Evolutionary conservation across 2,113 vertebrate genomes (phyloP), one percentile per base, ranked within the genome.

Genomic region (Eurypyga helias): DNA sequence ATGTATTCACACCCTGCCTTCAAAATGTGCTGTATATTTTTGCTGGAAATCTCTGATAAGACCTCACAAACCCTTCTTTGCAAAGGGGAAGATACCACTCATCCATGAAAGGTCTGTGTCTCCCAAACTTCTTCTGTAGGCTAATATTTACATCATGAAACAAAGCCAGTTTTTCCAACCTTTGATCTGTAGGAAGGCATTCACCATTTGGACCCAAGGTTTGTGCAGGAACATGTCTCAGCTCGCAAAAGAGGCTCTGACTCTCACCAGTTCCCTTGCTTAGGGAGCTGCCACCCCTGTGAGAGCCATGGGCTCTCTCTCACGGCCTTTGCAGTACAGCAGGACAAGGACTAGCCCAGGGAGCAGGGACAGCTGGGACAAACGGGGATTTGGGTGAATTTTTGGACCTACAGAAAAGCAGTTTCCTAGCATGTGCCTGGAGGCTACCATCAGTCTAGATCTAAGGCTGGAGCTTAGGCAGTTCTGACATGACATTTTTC

Each of bases 61-160:
- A 41, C 25, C 10, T 48, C 55, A 51, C n/a, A 82, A 78, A 62
- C 24, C 1, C 1, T 66, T 3, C 5, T 16, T 87, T 43, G 23
- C 6, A 64, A 67, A 91, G 29, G 9, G 3, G 10, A 38, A 87
- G 93, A 52, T 9, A 18, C 2, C 17, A 8, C 10, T 54, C 7
- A 1, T 7, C 0, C 3, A 2, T 0, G 0, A 12, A 34, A 61
- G 20, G 6, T 33, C 36, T 43, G 8, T 10, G 14, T 9, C 34
- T 65, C n/a, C 8, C 21, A 36, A 13, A 25, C 11, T 33, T 69
- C 25, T 72, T 83, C 34, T 34, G 13, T 26, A 52, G 77, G 16
- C 10, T 45, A 15, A 8, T 43, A 18, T 33, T 45, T 61, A 26
- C 9, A 14, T 8, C 24, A 31, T 4, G 51, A 75, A 36, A 66